These are phyloP conservation scores for Oxystoma pomonae DNA, from an alignment of 2,888 invertebrate species.

Conservation along the genomic window DNA sequence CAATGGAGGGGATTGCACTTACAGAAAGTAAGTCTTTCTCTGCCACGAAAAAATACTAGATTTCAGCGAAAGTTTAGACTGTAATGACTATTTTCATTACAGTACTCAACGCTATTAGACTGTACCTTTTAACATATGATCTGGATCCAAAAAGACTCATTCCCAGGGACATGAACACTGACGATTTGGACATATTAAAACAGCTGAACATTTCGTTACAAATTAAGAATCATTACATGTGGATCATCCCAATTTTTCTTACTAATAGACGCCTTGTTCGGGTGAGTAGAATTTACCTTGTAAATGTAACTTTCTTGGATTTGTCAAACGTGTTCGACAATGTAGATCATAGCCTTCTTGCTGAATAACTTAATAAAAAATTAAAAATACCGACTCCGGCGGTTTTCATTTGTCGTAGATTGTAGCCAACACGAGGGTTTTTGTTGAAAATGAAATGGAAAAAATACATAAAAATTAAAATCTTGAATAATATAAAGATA, in stretches of 20 bases:
- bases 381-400: too few relatives aligned
- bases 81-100: too few relatives aligned
- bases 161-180: slow-evolving; percentile 33
- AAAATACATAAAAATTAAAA: too few relatives aligned
- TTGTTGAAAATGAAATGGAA: too few relatives aligned
- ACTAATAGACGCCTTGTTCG: slow-evolving; percentile 19
- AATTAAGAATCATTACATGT: slow-evolving; percentile 25
- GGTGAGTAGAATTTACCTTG: slow-evolving; percentile 13
- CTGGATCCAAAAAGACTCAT: slow-evolving; percentile 48
- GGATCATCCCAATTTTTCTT: slow-evolving; percentile 16
- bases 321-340: too few relatives aligned
- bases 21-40: slow-evolving; percentile 12
- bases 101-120: slow-evolving; percentile 46
- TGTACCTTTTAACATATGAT: slow-evolving; percentile 46
- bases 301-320: too few relatives aligned
- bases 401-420: too few relatives aligned
- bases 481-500: too few relatives aligned
- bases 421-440: too few relatives aligned
- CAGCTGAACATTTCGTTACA: slow-evolving; percentile 6
- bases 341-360: too few relatives aligned
- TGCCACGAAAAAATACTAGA: background rate
- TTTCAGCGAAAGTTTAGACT: too few relatives aligned
- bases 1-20: slow-evolving; percentile 19
- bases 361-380: too few relatives aligned
- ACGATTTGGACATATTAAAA: background rate